Evolutionary conservation across 2,113 vertebrate species (phyloP), one percentile per base, ranked within the genome.

Genomic region (Clupea harengus): DNA sequence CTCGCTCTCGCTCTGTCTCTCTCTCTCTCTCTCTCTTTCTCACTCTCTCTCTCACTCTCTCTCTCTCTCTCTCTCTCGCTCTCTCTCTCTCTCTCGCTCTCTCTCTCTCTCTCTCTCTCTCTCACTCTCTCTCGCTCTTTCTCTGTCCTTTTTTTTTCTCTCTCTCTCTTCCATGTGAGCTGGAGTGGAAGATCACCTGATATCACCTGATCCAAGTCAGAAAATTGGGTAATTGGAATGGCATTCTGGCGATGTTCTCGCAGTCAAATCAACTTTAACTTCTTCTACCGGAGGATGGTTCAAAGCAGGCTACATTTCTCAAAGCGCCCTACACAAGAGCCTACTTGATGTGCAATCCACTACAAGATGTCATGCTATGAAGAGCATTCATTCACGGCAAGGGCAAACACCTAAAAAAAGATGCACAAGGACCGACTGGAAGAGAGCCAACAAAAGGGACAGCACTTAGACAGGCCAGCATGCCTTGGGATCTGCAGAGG

Each of bases 401-500:
- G 72, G 28, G 28, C 72, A 78, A 17, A 32, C 11, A 39, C 25
- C 72, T 32, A 78, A 78, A 32, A 39, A 78, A 78, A 78, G 72
- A 39, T 17, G 32, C 72, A 1, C 28, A 78, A 32, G 72, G 28
- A 32, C 11, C 2, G 72, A 78, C 72, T 78, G 32, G 72, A 15
- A 13, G 32, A 13, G 28, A 3, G 72, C 13, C 67, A 49, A 80
- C 39, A 44, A 64, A 64, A 64, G 25, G 28, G 75, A 54, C 75
- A 54, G 54, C 84, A 52, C 50, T 52, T 18, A 84, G 32, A 83
- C 85, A 72, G 67, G 44, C 28, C 75, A 83, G 50, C 44, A 45
- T 78, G 81, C 72, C 85, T 83, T 13, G 22, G 60, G 86, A 57
- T 57, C 28, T 81, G 81, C 50, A 20, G 47, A 82, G 84, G 60